A percentile compares a stretch with the other conserved stretches of the same genome.
Conservation (phyloP, 2,797 vertebrate genomes). For the Liasis olivaceus region DNA sequence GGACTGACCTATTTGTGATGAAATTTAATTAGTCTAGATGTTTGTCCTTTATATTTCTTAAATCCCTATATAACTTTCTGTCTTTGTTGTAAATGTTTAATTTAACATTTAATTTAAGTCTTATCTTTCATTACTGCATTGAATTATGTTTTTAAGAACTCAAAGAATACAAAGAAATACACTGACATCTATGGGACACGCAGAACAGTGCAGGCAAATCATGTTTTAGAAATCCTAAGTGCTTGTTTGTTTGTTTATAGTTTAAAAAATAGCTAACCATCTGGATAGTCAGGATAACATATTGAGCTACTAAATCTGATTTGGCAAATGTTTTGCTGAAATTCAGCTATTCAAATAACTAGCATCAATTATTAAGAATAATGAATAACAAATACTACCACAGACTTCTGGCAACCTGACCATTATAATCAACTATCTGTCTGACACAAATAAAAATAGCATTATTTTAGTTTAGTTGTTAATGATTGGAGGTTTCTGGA, state of each 20-base stretch:
- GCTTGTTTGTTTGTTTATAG: not conserved
- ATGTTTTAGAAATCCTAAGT: not conserved
- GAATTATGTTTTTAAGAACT: not conserved
- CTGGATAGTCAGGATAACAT: not conserved
- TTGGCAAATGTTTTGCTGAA: not conserved
- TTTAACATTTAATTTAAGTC: not conserved
- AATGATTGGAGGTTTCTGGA: not conserved
- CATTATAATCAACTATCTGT: not conserved
- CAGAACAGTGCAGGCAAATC: not conserved
- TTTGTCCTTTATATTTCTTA: not conserved
- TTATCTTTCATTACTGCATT: not conserved
- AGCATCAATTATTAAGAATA: not conserved
- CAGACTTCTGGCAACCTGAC: not conserved
- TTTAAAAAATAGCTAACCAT: not conserved
- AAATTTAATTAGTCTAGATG: not conserved
- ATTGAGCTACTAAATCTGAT: not conserved
- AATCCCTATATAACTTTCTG: not conserved
- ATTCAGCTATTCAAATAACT: not conserved
- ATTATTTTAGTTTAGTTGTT: not conserved
- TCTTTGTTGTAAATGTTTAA: not conserved
- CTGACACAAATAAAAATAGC: not conserved
- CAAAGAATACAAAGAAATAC: not conserved
- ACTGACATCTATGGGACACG: constrained; percentile 11
- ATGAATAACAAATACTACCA: not conserved
- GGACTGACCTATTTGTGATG: not conserved